Conservation (phyloP, 2,113 vertebrate species). For the Macaca nemestrina region DNA sequence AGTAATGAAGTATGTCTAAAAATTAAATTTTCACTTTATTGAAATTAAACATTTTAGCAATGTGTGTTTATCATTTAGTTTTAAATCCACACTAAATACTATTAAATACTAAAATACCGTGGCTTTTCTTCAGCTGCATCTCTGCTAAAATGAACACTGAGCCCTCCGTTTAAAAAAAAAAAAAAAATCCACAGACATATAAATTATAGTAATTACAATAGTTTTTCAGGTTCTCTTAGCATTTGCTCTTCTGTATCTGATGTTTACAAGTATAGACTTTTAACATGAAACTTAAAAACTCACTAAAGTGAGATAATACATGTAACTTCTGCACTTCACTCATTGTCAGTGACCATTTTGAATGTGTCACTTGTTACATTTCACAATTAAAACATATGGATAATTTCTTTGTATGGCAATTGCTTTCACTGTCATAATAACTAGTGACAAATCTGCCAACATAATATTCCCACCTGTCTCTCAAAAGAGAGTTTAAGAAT, state of each 20-base stretch:
- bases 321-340: slow-evolving; percentile 1
- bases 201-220: slow-evolving; percentile 75
- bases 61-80: not conserved
- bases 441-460: slow-evolving; percentile 46
- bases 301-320: slow-evolving; percentile 62
- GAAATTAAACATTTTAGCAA: slow-evolving; percentile 12
- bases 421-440: slow-evolving; percentile 71
- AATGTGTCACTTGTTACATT: slow-evolving; percentile 65
- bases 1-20: not conserved
- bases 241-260: slow-evolving; percentile 47
- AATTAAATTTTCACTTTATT: not conserved
- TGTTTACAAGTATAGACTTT: slow-evolving; percentile 61
- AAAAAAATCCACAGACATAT: slow-evolving; percentile 51
- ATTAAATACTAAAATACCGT: not conserved
- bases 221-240: slow-evolving; percentile 62
- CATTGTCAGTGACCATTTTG: slow-evolving; percentile 68
- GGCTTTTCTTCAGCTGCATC: not conserved
- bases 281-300: slow-evolving; percentile 67
- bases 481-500: slow-evolving; percentile 48
- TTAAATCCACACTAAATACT: not conserved
- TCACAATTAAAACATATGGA: slow-evolving; percentile 69
- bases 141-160: slow-evolving; percentile 20
- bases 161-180: slow-evolving; percentile 12
- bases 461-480: slow-evolving; percentile 52
- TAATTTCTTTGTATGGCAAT: slow-evolving; percentile 75